Evolutionary conservation across 1,140 invertebrate genomes (phyloP), one percentile per base, ranked within the genome.

Genomic region (Matsumurasca onukii): DNA sequence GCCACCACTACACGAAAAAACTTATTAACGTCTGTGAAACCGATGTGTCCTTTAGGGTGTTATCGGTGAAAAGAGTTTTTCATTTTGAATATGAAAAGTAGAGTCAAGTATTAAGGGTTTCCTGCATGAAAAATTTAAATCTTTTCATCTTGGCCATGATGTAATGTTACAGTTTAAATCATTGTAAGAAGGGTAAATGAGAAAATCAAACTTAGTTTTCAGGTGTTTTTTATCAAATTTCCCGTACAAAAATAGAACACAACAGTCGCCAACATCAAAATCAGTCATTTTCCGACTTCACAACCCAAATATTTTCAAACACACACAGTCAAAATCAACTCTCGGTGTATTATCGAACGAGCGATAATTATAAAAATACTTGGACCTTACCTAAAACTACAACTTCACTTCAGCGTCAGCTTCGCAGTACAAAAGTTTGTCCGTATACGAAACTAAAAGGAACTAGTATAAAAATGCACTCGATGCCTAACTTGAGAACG

Each of bases 391-490:
- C 25, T 27, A 25, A 29, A 39, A 39, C 17, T 9, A 39, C 5
- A 39, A 39, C 5, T 9, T 17, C 34, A 9, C 5, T 39, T 9
- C 17, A 39, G 17, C 17, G 5, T 9, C 55, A 59, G 22, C 22
- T 13, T 59, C 55, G n/a, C 30, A 59, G 24, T 27, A 59, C 12
- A 59, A 29, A 9, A 5, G 17, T 17, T 9, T 27, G 30, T 59
- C 55, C 55, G 25, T 27, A 59, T 59, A 59, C n/a, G 25, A 59
- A 27, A 59, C 55, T 59, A 59, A 29, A 29, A 59, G 55, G 55
- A 59, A 59, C 55, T 59, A 59, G n/a, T 59, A 59, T n/a, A 59
- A 52, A 59, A 59, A 59, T 59, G 55, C 55, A 29, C n/a, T 59
- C 3, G 25, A 59, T 59, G 25, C 3, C n/a, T n/a, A n/a, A n/a